A percentile compares a stretch with the other conserved stretches of the same genome.
These are phyloP conservation scores for Drosophila sturtevanti DNA, from an alignment of 1,140 invertebrate genomes.

Conservation along the genomic window DNA sequence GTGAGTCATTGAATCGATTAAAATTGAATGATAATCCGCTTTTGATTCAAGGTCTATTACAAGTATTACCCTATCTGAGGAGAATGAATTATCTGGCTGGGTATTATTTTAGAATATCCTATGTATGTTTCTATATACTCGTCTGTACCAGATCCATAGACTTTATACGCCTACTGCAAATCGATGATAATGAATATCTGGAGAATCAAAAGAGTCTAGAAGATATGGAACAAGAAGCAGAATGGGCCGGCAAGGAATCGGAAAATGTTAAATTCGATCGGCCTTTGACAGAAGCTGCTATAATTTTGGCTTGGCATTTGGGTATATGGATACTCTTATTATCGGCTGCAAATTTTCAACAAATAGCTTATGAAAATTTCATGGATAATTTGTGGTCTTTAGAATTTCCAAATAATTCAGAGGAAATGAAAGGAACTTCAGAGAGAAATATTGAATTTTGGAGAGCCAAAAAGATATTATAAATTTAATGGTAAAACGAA, in stretches of 20 bases:
- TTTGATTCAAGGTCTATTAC: conserved; percentile 18
- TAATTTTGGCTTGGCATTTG: conserved; percentile 36
- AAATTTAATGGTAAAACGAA: conserved; percentile 38
- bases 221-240: conserved; percentile 37
- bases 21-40: conserved; percentile 8
- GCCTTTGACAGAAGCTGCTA: not conserved
- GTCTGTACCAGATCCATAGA: conserved; percentile 17
- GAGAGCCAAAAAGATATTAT: conserved; percentile 12
- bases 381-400: conserved; percentile 19
- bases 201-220: conserved; percentile 22
- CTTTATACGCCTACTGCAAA: not conserved
- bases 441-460: not conserved
- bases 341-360: conserved; percentile 32
- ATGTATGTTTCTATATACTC: conserved; percentile 3
- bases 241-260: conserved; percentile 20
- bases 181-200: conserved; percentile 15
- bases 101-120: conserved; percentile 38
- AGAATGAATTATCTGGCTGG: conserved; percentile 30
- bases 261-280: not conserved
- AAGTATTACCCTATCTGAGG: conserved; percentile 13
- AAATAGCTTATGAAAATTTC: conserved; percentile 25
- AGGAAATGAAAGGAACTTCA: not conserved
- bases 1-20: conserved; percentile 27
- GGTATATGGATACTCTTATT: conserved; percentile 33
- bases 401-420: not conserved